Evolutionary conservation across 2,888 invertebrate species (phyloP).

Genomic region (Chesias legatella): DNA sequence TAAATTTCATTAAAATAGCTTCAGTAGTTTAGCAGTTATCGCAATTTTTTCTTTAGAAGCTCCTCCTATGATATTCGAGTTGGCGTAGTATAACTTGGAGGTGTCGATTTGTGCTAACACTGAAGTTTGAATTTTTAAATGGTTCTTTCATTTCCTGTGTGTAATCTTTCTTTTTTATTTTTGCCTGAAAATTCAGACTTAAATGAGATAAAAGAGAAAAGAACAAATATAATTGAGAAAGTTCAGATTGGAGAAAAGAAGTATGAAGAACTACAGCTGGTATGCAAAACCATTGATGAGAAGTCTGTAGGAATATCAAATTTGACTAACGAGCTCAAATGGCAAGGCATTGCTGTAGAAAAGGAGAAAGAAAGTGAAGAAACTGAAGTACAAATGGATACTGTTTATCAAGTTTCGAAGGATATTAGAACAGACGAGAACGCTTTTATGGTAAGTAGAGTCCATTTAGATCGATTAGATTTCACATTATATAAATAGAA

Average conservation of each 20-base stretch:
- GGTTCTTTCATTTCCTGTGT: conserved; percentile 26
- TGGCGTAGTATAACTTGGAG: too few species aligned
- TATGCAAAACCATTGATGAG: conserved; percentile 46
- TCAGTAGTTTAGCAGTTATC: too few species aligned
- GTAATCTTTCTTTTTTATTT: conserved; percentile 43
- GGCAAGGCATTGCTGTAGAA: conserved; percentile 7
- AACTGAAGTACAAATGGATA: neutral
- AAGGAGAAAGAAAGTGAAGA: conserved; percentile 1
- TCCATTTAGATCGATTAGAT: too few species aligned
- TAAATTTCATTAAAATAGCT: too few species aligned
- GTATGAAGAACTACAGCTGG: conserved; percentile 57
- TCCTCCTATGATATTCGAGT: too few species aligned
- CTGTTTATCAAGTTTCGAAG: neutral
- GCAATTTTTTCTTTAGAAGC: too few species aligned
- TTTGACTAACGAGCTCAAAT: conserved; percentile 35
- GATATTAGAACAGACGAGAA: conserved; percentile 5
- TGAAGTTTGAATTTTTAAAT: conserved; percentile 5
- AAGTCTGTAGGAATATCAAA: conserved; percentile 35
- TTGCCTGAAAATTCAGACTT: conserved; percentile 36
- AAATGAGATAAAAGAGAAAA: conserved; percentile 37
- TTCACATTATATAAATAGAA: neutral
- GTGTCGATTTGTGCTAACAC: conserved; percentile 21
- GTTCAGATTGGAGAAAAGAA: conserved; percentile 47
- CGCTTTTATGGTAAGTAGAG: conserved; percentile 12
- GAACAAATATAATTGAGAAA: conserved; percentile 41